phyloP scores from a whole-genome alignment of 2,113 vertebrate genomes.

The Pitta sordida region DNA sequence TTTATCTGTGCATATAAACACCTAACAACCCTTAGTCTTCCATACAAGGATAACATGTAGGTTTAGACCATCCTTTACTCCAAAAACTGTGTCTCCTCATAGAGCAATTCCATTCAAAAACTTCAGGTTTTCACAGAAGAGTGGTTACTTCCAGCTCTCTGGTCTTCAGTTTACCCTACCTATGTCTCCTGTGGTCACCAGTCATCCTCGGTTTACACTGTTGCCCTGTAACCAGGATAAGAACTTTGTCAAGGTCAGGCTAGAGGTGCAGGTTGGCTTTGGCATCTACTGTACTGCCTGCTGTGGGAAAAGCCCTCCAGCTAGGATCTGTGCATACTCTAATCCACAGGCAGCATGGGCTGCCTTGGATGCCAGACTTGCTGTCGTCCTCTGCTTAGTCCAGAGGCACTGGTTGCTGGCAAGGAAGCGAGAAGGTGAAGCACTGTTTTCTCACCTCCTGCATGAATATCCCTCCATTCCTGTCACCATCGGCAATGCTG shows the following conservation, averaged over 20 bases:
- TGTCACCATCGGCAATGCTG: rapidly evolving
- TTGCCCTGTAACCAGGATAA: neutral
- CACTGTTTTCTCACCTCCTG: neutral
- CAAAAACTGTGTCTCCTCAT: neutral
- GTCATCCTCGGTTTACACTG: neutral
- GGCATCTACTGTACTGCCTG: neutral
- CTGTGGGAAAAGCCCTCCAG: rapidly evolving
- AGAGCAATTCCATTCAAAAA: neutral
- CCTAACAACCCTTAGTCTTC: neutral
- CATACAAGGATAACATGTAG: neutral
- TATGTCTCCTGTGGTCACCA: neutral
- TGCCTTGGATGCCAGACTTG: neutral
- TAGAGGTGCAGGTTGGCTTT: neutral
- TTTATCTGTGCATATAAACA: neutral
- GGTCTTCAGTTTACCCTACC: neutral
- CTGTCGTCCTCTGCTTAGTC: neutral
- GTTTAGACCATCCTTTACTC: neutral
- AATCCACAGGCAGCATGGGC: neutral
- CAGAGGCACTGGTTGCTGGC: neutral
- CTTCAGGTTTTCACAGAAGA: neutral
- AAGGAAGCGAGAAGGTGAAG: rapidly evolving
- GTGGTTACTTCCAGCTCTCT: neutral
- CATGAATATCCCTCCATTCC: neutral
- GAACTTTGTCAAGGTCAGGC: neutral
- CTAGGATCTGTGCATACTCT: neutral